Conservation (phyloP, 2,113 vertebrate genomes). For the Triplophysa tibetana region DNA sequence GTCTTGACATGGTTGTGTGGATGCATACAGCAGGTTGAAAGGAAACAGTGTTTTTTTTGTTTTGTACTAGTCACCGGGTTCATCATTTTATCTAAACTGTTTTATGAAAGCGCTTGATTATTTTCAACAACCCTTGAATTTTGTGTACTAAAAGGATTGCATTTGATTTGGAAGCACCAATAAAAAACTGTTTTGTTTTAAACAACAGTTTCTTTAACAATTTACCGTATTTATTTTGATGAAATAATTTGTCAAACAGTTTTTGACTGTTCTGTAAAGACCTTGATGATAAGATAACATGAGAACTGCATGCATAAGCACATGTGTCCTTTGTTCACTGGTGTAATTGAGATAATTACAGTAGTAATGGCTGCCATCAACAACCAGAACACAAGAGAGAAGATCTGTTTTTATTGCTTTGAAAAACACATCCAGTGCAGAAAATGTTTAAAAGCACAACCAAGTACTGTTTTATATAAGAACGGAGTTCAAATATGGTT, state of each 20-base stretch:
- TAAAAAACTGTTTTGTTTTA: conserved; percentile 50
- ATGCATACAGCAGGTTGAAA: background rate
- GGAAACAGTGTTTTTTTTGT: background rate
- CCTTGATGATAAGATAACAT: conserved; percentile 51
- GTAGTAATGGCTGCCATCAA: background rate
- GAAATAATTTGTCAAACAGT: background rate
- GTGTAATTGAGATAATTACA: conserved; percentile 7
- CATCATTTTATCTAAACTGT: conserved; percentile 44
- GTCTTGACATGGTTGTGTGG: no score
- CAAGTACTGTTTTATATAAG: no score
- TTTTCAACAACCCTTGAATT: background rate
- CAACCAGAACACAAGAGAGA: conserved; percentile 2
- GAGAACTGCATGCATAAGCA: conserved; percentile 27
- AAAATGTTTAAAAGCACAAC: no score
- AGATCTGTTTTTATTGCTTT: background rate
- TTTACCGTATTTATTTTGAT: conserved; percentile 28
- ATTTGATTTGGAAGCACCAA: conserved; percentile 32
- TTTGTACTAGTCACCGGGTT: conserved; percentile 14
- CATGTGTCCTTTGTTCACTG: conserved; percentile 7
- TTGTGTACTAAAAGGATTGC: conserved; percentile 28
- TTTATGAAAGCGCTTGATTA: conserved; percentile 51
- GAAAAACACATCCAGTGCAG: no score
- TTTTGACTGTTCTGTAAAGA: background rate
- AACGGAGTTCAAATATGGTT: no score
- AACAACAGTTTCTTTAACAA: background rate